These are phyloP conservation scores for Anarhynchus alexandrinus DNA, from an alignment of 2,113 vertebrate genomes.

Conservation along the genomic window DNA sequence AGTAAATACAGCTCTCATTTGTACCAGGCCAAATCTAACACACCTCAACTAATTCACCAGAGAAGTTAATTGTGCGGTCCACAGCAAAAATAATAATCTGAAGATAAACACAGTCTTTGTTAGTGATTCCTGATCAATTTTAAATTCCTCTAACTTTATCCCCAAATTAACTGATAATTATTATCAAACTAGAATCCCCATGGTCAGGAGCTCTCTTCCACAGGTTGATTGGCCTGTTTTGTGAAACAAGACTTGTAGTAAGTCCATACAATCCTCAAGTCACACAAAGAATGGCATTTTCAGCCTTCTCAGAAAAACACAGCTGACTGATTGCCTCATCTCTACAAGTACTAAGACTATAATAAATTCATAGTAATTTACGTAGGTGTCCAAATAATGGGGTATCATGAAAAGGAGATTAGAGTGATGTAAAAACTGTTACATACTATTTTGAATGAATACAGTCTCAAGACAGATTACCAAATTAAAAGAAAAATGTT, in stretches of 20 bases:
- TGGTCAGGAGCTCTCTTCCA: background rate
- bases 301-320: background rate
- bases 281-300: background rate
- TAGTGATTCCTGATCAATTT: background rate
- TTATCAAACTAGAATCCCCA: background rate
- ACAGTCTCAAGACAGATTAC: background rate
- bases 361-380: slow-evolving; percentile 17
- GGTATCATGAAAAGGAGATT: background rate
- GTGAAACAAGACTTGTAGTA: background rate
- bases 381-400: background rate
- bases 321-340: background rate
- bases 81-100: background rate
- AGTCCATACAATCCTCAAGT: background rate
- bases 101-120: background rate
- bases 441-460: background rate
- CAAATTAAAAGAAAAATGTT: slow-evolving; percentile 28
- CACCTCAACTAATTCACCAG: background rate
- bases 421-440: background rate
- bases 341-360: background rate
- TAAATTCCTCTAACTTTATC: background rate
- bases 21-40: background rate
- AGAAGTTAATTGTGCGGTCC: background rate
- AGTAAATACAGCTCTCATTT: background rate
- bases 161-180: background rate
- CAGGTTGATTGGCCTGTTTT: background rate